phyloP scores from a whole-genome alignment of 2,113 vertebrate genomes.

The Calypte anna region DNA sequence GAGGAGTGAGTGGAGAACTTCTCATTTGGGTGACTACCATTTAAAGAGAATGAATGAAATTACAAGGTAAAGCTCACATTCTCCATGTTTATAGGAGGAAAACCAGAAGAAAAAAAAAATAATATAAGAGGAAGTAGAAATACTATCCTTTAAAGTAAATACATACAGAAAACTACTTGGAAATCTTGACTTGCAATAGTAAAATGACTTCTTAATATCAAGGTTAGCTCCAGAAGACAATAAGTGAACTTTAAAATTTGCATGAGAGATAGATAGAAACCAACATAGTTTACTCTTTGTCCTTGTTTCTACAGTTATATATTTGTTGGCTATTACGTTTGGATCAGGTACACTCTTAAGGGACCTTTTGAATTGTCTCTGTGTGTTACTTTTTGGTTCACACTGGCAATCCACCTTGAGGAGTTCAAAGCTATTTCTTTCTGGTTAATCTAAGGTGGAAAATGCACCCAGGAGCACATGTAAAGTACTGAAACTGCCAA shows the following conservation, averaged over 20 bases:
- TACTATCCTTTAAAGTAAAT: not conserved
- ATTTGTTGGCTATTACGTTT: not conserved
- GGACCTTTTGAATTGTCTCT: not conserved
- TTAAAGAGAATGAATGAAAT: not conserved
- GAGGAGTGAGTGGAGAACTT: fast-evolving
- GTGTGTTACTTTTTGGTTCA: not conserved
- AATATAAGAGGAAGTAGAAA: not conserved
- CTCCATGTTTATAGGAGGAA: not conserved
- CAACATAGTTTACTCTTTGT: not conserved
- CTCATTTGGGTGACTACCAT: not conserved
- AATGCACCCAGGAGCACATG: not conserved
- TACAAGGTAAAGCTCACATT: not conserved
- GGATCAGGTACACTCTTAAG: not conserved
- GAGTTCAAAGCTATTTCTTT: not conserved
- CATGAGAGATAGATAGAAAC: not conserved
- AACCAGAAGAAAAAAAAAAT: not conserved
- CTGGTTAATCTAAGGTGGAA: not conserved
- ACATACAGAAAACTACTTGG: not conserved
- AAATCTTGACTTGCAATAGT: not conserved
- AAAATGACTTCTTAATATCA: not conserved
- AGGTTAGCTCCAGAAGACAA: not conserved
- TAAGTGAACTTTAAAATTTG: not conserved
- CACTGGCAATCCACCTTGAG: not conserved
- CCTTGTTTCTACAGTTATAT: not conserved
- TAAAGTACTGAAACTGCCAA: not conserved